Evolutionary conservation across 2,113 vertebrate species (phyloP).

Genomic region (Laticauda laticaudata): DNA sequence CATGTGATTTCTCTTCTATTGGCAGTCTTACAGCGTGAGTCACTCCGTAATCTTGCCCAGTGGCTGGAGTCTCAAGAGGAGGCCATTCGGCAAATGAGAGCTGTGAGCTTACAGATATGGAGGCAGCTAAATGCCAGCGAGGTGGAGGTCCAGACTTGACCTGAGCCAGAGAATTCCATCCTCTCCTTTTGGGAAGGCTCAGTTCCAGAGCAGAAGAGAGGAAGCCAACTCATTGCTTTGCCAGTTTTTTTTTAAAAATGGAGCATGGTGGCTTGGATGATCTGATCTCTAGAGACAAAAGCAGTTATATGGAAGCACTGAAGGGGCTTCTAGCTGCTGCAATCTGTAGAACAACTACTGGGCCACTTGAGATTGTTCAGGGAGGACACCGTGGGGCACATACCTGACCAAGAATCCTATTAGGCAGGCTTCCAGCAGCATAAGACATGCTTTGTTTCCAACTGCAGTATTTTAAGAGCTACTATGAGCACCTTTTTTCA

Average conservation of each 20-base stretch:
- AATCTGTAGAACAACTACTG: background rate
- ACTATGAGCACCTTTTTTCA: background rate
- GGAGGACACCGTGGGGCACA: background rate
- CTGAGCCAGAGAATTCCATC: slow-evolving; percentile 14
- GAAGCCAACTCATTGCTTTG: background rate
- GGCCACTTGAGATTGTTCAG: background rate
- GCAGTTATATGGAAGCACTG: background rate
- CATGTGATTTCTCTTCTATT: rapidly evolving
- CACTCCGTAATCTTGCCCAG: slow-evolving; percentile 71
- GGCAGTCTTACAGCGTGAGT: slow-evolving; percentile 80
- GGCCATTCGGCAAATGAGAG: slow-evolving; percentile 63
- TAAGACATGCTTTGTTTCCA: background rate
- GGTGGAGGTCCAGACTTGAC: slow-evolving; percentile 12
- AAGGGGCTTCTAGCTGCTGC: background rate
- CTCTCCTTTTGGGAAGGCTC: background rate
- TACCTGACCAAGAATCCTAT: background rate
- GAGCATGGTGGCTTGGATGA: background rate
- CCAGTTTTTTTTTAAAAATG: background rate
- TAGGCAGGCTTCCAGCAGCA: background rate
- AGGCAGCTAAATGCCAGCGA: slow-evolving; percentile 75
- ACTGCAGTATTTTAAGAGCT: background rate
- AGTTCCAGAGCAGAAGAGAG: background rate
- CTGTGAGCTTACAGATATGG: slow-evolving; percentile 76
- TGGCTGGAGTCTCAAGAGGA: slow-evolving; percentile 69
- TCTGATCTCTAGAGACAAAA: background rate